Base-by-base conservation (phyloP, 2,797 vertebrate genomes). In the Amniataba percoides region DNA sequence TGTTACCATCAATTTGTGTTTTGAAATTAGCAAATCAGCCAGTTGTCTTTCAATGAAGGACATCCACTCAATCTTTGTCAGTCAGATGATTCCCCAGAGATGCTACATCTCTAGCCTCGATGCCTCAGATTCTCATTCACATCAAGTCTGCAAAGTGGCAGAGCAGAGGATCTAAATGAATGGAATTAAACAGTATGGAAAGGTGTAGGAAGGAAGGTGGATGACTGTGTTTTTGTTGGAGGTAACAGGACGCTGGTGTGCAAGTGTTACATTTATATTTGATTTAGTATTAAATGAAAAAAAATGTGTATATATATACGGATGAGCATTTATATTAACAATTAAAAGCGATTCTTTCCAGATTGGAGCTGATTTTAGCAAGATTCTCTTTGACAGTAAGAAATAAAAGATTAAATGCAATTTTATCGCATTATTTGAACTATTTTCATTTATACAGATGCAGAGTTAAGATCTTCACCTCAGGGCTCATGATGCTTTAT, bases 1-100 rank as follows among this genome's bases (percentile, higher is more conserved):
- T 85, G 84, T 72, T 89, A 65, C 79, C 72, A 71, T 83, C 87
- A 90, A 93, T 93, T 94, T 93, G 89, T 93, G 68, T 92, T 91
- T 93, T 83, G 87, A 89, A 92, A 92, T 93, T 86, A 90, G 80
- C 81, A 90, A 92, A 93, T 93, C 91, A 93, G 87, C 87, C 88
- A 83, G 83, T 93, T 94, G 93, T 92, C 90, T 93, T 93, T 92
- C 87, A 92, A 83, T 83, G 89, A 92, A 92, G 85, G 91, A 89
- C 89, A 89, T 90, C 60, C 79, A 83, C 88, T 91, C 92, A 92
- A 91, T 93, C 90, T 90, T 91, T 92, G 88, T 92, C 92, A 85
- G 89, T 90, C 86, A 87, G 76, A 88, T 85, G 82, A 88, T 87
- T 87, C 91, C 89, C 84, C 42, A 80, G 89, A 88, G 89, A 88